phyloP scores from a whole-genome alignment of 2,113 vertebrate genomes.

The Macaca nemestrina region DNA sequence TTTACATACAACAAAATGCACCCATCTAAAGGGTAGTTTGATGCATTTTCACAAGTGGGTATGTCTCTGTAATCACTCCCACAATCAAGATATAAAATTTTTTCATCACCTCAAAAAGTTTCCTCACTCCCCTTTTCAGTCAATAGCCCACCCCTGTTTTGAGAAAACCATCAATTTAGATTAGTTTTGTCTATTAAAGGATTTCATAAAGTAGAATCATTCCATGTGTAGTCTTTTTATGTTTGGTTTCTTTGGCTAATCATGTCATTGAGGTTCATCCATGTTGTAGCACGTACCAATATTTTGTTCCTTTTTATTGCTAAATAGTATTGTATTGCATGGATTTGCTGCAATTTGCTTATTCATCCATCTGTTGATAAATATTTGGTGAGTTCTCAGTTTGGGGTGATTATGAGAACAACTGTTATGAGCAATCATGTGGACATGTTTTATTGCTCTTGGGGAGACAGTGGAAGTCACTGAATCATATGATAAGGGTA shows the following conservation, averaged over 20 bases:
- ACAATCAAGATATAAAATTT: not conserved
- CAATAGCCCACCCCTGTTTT: not conserved
- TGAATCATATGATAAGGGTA: not conserved
- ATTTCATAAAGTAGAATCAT: not conserved
- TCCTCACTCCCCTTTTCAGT: fast-evolving
- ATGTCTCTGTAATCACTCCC: not conserved
- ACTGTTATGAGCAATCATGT: not conserved
- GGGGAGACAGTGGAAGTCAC: not conserved
- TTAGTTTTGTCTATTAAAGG: not conserved
- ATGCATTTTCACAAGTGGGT: not conserved
- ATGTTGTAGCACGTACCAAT: not conserved
- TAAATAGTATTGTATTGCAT: not conserved
- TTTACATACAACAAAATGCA: not conserved
- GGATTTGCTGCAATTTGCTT: not conserved
- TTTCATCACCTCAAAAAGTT: not conserved
- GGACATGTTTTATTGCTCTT: not conserved
- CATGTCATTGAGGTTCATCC: not conserved
- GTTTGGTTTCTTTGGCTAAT: not conserved
- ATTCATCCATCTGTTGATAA: not conserved
- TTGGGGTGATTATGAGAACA: not conserved
- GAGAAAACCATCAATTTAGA: not conserved
- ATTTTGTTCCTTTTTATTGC: not conserved
- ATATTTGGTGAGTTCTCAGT: not conserved
- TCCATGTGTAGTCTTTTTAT: not conserved
- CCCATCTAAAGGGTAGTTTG: not conserved